Base-by-base conservation (phyloP, 2,797 vertebrate species). In the Helicolenus hilgendorfi region DNA sequence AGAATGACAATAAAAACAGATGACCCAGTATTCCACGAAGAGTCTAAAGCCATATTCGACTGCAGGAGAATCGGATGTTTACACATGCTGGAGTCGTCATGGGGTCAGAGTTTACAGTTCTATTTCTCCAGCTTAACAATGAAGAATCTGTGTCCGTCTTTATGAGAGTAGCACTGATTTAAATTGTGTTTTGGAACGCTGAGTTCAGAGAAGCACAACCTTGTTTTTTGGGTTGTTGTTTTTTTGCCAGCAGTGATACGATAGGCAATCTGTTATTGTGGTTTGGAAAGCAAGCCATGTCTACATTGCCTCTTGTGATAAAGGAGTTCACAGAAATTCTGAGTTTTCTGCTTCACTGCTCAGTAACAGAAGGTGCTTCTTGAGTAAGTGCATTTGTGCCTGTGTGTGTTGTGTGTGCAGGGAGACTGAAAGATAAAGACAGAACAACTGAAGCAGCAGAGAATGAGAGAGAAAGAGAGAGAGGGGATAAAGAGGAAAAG, bases 171-270 rank as follows among this genome's bases (percentile, higher is more conserved):
- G 63, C 55, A 33, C 41, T 33, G 85, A 93, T 76, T 78, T 81
- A 67, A 90, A 81, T 74, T 9, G 49, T 93, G 85, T 94, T 93
- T 89, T 91, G 93, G 92, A 94, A 94, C 90, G 84, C 22, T 72
- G 53, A 67, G 90, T 92, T 93, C 86, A 81, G 88, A 78, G 83
- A 92, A 92, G 84, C 85, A 53, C 36, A 81, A 65, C 56, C 45
- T 83, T 85, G 79, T 84, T 86, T 20, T 63, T 58, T 1, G 14
- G 11, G 4, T 5, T 15, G 22, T 65, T 27, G 9, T 63, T 77
- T 75, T 64, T 11, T 38, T 53, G n/a, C 55, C 60, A 49, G 53
- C n/a, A 67, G 75, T 38, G 88, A 92, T 53, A 53, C 18, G 18
- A 0, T 91, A 89, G 81, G 53, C 72, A 81, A 89, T 90, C 92